These are phyloP conservation scores for Muntiacus muntjak DNA, from an alignment of 2,113 vertebrate genomes.

Conservation along the genomic window DNA sequence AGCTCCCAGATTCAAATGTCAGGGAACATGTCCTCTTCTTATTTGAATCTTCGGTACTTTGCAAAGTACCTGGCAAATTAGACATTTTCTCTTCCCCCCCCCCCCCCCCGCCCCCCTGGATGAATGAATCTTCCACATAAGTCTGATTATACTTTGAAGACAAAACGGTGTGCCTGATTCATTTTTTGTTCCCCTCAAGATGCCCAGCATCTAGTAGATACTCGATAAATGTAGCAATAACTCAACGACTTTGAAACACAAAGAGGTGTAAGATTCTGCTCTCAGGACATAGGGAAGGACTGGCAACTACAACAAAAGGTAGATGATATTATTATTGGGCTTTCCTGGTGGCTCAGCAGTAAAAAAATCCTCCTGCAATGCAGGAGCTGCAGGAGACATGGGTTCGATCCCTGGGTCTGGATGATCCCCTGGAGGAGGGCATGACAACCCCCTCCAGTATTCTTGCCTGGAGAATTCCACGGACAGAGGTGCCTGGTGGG, in stretches of 20 bases:
- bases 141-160: neutral
- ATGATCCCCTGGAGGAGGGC: neutral
- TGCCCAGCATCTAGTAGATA: neutral
- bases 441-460: neutral
- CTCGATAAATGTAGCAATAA: slow-evolving; percentile 22
- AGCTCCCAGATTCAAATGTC: neutral
- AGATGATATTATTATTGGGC: neutral
- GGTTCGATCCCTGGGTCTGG: neutral
- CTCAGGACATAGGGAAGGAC: neutral
- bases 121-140: neutral
- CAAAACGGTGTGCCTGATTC: neutral
- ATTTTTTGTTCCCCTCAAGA: neutral
- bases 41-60: neutral
- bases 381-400: neutral
- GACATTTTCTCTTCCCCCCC: neutral
- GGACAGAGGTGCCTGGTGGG: neutral
- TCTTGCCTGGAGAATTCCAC: neutral
- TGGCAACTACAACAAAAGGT: neutral
- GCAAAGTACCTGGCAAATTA: neutral
- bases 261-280: neutral
- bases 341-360: neutral
- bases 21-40: neutral
- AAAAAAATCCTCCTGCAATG: neutral
- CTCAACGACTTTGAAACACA: neutral
- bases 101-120: neutral